phyloP scores from a whole-genome alignment of 2,797 vertebrate genomes.

The Amphiprion clarkii region DNA sequence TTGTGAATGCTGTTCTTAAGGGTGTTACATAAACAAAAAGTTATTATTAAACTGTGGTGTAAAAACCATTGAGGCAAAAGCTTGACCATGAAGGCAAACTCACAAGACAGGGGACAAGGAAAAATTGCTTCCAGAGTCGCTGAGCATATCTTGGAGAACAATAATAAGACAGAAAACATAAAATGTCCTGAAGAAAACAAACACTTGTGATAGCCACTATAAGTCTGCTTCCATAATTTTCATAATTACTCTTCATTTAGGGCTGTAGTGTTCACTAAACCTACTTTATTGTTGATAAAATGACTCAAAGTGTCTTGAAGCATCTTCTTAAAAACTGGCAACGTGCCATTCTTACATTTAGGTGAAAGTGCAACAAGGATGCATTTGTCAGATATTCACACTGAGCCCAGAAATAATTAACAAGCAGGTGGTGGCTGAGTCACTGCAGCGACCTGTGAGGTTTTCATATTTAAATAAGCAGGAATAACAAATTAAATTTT shows the following conservation, averaged over 20 bases:
- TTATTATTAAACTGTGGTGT: background rate
- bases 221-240: background rate
- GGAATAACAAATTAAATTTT: conserved; percentile 15
- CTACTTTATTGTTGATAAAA: background rate
- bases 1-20: no score
- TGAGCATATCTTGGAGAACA: background rate
- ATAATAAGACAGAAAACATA: background rate
- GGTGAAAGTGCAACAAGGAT: background rate
- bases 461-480: conserved; percentile 33
- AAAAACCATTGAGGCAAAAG: background rate
- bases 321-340: background rate
- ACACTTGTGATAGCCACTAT: background rate
- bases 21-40: no score
- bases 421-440: conserved; percentile 37
- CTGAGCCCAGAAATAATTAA: conserved; percentile 4
- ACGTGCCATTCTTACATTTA: background rate
- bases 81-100: background rate
- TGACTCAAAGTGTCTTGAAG: background rate
- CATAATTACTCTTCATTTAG: background rate
- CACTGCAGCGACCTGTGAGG: conserved; percentile 11
- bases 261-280: background rate
- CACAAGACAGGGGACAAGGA: background rate
- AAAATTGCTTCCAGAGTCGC: background rate
- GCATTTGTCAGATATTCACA: background rate
- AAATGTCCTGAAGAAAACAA: background rate